Evolutionary conservation across 2,113 vertebrate species (phyloP).

Genomic region (Coreoperca whiteheadi): DNA sequence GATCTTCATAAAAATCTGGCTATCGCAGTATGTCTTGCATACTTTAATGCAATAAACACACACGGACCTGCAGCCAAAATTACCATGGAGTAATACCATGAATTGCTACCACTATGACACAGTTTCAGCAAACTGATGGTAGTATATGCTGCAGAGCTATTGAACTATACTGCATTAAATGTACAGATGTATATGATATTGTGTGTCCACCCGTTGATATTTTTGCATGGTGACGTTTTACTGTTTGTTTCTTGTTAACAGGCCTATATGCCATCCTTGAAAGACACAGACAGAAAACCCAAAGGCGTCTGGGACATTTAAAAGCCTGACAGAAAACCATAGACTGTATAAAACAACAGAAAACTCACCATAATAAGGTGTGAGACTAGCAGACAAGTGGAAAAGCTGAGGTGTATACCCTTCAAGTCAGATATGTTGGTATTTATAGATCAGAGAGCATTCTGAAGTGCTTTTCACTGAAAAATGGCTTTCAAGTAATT

Average conservation of each 20-base stretch:
- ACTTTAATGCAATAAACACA: neutral
- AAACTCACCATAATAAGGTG: slow-evolving; percentile 21
- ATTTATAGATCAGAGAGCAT: slow-evolving; percentile 59
- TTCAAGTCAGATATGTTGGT: slow-evolving; percentile 34
- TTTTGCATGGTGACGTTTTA: neutral
- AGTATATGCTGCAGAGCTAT: neutral
- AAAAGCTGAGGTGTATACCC: slow-evolving; percentile 12
- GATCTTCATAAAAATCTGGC: neutral
- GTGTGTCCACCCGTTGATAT: neutral
- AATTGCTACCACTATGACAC: neutral
- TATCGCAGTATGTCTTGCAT: neutral
- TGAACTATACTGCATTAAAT: neutral
- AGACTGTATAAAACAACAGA: neutral
- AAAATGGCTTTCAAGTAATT: slow-evolving; percentile 5
- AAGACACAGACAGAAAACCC: neutral
- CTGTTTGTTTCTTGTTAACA: neutral
- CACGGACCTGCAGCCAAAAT: neutral
- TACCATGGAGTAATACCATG: no score
- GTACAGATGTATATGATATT: neutral
- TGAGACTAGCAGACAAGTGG: slow-evolving; percentile 6
- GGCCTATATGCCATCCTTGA: neutral
- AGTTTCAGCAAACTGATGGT: neutral
- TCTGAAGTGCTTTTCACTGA: neutral
- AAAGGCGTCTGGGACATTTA: slow-evolving; percentile 14
- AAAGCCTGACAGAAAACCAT: slow-evolving; percentile 8